Conservation (phyloP, 2,888 invertebrate genomes). For the Troides helena region DNA sequence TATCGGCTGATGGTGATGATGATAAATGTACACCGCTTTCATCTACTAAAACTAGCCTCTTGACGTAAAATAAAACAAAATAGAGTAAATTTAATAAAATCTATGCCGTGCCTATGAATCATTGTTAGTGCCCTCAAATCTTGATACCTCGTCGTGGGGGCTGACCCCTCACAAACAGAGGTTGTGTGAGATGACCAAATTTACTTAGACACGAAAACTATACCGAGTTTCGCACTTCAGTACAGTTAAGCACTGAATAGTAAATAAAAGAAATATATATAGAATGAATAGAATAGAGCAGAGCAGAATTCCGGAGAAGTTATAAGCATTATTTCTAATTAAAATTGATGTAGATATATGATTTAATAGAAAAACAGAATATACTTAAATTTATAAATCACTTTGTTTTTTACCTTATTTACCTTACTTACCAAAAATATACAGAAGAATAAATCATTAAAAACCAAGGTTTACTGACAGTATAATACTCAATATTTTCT, state of each 20-base stretch:
- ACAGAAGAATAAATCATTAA: too few species aligned
- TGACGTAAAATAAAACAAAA: conserved; percentile 45
- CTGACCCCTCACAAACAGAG: conserved; percentile 71
- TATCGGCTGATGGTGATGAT: too few species aligned
- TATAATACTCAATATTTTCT: too few species aligned
- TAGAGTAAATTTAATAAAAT: conserved; percentile 66
- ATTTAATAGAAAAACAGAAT: too few species aligned
- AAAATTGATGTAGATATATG: too few species aligned
- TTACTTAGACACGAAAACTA: conserved; percentile 73
- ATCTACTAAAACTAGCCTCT: conserved; percentile 4
- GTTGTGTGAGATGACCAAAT: conserved; percentile 77
- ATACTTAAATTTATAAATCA: too few species aligned
- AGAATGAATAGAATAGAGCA: too few species aligned
- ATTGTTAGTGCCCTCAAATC: conserved; percentile 71
- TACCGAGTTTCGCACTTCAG: conserved; percentile 51
- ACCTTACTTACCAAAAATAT: too few species aligned
- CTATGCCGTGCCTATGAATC: conserved; percentile 58
- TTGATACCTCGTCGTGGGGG: conserved; percentile 54
- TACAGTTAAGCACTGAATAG: conserved; percentile 43
- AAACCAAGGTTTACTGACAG: too few species aligned
- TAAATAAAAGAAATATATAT: neutral
- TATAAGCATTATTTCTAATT: too few species aligned
- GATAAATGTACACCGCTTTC: neutral
- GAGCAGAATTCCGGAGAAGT: too few species aligned
- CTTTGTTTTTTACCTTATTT: too few species aligned